phyloP scores from a whole-genome alignment of 2,888 invertebrate species.

The Ypsolopha scabrella region DNA sequence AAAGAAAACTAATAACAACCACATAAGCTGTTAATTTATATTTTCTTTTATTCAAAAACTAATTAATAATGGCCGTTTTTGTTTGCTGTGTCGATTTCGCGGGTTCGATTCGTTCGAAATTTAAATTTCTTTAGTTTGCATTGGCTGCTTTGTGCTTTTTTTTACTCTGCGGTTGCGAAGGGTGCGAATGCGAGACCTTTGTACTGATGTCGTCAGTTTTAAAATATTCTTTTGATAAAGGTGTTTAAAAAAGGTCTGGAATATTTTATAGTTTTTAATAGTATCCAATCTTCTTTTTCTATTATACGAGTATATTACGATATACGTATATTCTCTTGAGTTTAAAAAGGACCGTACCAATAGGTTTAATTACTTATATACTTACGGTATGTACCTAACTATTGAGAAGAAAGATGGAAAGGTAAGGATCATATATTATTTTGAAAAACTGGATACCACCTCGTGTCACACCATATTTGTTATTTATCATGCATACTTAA shows the following conservation, averaged over 20 bases:
- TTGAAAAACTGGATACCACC: too few species aligned
- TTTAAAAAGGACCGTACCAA: too few species aligned
- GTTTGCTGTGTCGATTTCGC: slow-evolving; percentile 27
- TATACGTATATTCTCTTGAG: neutral
- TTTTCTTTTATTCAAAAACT: slow-evolving; percentile 13
- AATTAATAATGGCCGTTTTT: slow-evolving; percentile 34
- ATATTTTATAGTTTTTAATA: too few species aligned
- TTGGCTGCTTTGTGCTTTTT: slow-evolving; percentile 32
- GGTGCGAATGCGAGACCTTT: neutral
- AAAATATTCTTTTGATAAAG: neutral
- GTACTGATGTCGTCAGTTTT: neutral
- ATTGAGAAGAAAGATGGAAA: too few species aligned
- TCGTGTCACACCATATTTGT: too few species aligned
- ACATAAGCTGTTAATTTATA: slow-evolving; percentile 39
- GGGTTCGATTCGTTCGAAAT: slow-evolving; percentile 9
- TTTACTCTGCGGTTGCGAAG: neutral
- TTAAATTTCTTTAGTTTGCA: slow-evolving; percentile 22
- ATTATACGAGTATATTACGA: neutral
- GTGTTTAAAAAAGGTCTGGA: neutral
- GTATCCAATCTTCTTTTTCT: too few species aligned
- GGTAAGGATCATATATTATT: too few species aligned
- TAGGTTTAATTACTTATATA: too few species aligned
- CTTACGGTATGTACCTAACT: too few species aligned
- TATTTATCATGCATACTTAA: too few species aligned
- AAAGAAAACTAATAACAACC: slow-evolving; percentile 39